phyloP scores from a whole-genome alignment of 92 coral and sea anemone species.

The Montipora capitata region DNA sequence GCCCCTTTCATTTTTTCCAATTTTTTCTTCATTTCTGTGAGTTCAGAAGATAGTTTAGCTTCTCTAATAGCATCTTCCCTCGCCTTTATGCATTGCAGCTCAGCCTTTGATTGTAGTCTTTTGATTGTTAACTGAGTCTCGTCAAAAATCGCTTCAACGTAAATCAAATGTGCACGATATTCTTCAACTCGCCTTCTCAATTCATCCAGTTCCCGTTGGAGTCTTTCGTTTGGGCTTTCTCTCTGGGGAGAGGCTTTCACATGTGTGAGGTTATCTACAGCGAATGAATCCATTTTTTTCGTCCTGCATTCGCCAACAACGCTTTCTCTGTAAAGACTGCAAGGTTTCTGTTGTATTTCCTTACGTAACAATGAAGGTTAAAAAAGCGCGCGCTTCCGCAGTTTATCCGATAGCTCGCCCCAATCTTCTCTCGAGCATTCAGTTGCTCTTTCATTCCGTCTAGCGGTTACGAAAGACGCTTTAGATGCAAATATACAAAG shows the following conservation, averaged over 20 bases:
- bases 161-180: not conserved
- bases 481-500: no score
- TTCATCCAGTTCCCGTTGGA: constrained; percentile 2
- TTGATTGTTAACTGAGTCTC: not conserved
- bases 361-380: not conserved
- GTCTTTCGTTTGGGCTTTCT: constrained; percentile 14
- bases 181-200: constrained; percentile 5
- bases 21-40: constrained; percentile 4
- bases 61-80: not conserved
- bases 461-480: no score
- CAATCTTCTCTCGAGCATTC: no score
- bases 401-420: no score
- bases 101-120: constrained; percentile 10
- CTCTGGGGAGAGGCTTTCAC: not conserved
- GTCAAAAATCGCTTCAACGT: constrained; percentile 2
- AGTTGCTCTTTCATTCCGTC: no score
- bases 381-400: no score
- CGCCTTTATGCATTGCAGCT: not conserved
- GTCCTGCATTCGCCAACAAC: no score
- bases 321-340: no score
- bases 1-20: not conserved
- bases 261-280: not conserved
- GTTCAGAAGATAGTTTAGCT: not conserved
- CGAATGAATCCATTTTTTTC: not conserved
- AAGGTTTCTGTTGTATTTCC: not conserved